Percentiles rank a stretch among this genome's conserved stretches.
Conservation (phyloP, 2,113 vertebrate species). For the Macrotis lagotis region DNA sequence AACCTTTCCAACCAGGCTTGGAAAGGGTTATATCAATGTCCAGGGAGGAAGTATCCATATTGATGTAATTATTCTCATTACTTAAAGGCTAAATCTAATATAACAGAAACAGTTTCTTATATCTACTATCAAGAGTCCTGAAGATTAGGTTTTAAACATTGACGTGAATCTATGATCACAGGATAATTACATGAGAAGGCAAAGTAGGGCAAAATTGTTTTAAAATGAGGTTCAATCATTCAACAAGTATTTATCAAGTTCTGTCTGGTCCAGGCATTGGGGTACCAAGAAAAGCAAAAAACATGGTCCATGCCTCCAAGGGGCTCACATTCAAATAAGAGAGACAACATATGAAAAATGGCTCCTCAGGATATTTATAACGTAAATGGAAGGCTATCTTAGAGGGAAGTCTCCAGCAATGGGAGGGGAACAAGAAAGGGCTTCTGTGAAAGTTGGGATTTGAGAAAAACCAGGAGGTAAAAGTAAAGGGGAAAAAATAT, state of each 20-base stretch:
- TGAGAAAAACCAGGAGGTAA: background rate
- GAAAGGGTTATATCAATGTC: background rate
- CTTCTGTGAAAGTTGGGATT: background rate
- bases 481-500: background rate
- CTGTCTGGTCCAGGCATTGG: background rate
- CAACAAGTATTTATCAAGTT: background rate
- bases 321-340: background rate
- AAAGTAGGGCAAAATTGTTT: background rate
- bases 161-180: background rate
- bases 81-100: background rate
- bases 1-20: background rate
- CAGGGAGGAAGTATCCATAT: background rate
- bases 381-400: background rate
- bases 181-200: background rate
- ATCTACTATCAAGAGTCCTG: background rate
- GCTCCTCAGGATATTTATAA: background rate
- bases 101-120: background rate
- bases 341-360: background rate
- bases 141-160: background rate
- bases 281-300: background rate
- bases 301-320: background rate
- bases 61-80: background rate
- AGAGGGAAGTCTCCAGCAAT: background rate
- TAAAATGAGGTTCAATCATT: background rate
- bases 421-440: background rate